A percentile compares a stretch with the other conserved stretches of the same genome.
Evolutionary conservation across 2,888 invertebrate genomes (phyloP).

Genomic region (Drosophila meridionalis): DNA sequence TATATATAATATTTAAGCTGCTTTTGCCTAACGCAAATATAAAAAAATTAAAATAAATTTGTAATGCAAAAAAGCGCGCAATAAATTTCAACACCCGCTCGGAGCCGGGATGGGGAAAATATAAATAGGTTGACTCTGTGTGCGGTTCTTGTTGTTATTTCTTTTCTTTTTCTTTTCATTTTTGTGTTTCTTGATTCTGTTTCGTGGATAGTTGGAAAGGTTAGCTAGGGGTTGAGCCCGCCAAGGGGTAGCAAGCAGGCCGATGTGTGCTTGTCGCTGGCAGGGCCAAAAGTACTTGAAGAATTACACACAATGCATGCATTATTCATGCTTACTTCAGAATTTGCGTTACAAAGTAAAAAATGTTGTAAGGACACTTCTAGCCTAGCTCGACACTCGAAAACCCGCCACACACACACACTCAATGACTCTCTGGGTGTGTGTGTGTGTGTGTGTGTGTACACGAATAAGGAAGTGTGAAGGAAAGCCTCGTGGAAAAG

Average conservation of each 20-base stretch:
- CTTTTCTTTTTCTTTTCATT: neutral
- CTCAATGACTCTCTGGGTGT: conserved; percentile 15
- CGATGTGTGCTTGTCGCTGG: conserved; percentile 74
- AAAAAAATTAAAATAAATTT: conserved; percentile 75
- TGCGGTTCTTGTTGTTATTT: conserved; percentile 19
- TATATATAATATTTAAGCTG: conserved; percentile 40
- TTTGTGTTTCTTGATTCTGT: neutral
- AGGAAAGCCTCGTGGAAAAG: conserved; percentile 51
- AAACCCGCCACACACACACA: conserved; percentile 15
- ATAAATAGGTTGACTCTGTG: conserved; percentile 70
- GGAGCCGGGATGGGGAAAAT: conserved; percentile 39
- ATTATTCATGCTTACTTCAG: conserved; percentile 79
- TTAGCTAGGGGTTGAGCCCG: neutral
- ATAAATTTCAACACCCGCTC: conserved; percentile 67
- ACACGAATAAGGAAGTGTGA: conserved; percentile 64
- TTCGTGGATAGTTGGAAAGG: conserved; percentile 1
- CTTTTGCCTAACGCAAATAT: conserved; percentile 17
- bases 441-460: conserved; percentile 18
- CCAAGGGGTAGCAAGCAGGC: conserved; percentile 18
- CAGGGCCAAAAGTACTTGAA: conserved; percentile 76
- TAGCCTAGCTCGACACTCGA: conserved; percentile 54
- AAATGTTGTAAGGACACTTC: conserved; percentile 77
- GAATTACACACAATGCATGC: conserved; percentile 79
- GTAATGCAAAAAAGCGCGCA: conserved; percentile 71
- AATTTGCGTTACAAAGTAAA: conserved; percentile 79